phyloP scores from a whole-genome alignment of 2,888 invertebrate genomes.

The Drosophila mimica region DNA sequence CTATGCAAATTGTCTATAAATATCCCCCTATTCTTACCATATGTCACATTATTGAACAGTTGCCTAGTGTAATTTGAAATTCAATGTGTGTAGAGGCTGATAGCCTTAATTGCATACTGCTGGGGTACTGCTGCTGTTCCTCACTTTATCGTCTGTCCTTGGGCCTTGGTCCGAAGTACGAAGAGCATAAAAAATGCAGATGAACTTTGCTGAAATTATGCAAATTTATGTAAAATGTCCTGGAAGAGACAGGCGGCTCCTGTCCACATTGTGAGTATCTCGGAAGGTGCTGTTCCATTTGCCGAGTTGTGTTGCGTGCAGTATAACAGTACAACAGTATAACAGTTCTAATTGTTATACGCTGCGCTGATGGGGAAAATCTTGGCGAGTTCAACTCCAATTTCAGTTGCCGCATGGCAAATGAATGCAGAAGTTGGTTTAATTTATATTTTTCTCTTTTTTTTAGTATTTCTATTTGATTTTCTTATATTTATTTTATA shows the following conservation, averaged over 20 bases:
- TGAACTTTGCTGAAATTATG: conserved; percentile 60
- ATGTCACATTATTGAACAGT: conserved; percentile 39
- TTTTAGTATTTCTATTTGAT: background rate
- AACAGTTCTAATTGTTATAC: conserved; percentile 52
- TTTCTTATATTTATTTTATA: background rate
- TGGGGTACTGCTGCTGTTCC: conserved; percentile 8
- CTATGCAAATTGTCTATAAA: background rate
- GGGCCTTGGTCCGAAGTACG: conserved; percentile 1
- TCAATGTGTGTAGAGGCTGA: conserved; percentile 57
- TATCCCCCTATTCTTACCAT: conserved; percentile 14
- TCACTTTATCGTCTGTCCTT: background rate
- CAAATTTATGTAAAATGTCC: conserved; percentile 65
- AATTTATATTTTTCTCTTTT: background rate
- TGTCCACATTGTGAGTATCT: background rate
- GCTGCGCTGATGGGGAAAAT: background rate
- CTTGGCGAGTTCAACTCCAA: background rate
- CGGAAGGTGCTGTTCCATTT: conserved; percentile 41
- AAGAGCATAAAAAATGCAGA: conserved; percentile 74
- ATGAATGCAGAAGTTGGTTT: conserved; percentile 13
- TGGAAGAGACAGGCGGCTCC: conserved; percentile 8
- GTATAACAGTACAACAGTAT: conserved; percentile 4
- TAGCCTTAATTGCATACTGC: conserved; percentile 65
- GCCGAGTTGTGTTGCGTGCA: conserved; percentile 41
- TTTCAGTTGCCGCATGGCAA: conserved; percentile 29
- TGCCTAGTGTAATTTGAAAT: conserved; percentile 51